Evolutionary conservation across 1,140 invertebrate species (phyloP).

Genomic region (Pararge aegeria): DNA sequence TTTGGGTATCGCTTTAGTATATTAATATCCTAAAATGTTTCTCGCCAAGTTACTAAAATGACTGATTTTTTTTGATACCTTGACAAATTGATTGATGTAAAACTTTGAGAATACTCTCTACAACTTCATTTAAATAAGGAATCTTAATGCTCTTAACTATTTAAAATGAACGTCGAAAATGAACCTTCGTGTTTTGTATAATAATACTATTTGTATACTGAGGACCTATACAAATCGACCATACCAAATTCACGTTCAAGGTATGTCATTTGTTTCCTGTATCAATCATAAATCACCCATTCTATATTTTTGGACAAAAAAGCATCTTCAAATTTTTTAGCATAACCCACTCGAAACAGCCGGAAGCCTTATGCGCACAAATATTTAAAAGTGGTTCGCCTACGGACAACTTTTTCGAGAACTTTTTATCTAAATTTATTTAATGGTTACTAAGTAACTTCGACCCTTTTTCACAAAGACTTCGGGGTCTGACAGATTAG

Average conservation of each 20-base stretch:
- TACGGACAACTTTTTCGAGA: conserved; percentile 53
- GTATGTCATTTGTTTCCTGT: conserved; percentile 30
- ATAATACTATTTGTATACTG: background rate
- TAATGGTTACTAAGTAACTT: conserved; percentile 73
- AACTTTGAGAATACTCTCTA: no score
- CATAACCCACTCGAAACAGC: conserved; percentile 75
- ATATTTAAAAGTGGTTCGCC: conserved; percentile 73
- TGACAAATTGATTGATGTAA: no score
- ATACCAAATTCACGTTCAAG: conserved; percentile 26
- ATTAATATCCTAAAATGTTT: no score
- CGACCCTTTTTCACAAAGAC: conserved; percentile 65
- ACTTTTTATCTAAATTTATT: conserved; percentile 67
- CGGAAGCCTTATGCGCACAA: conserved; percentile 75
- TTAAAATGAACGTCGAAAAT: no score
- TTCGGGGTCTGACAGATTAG: conserved; percentile 65
- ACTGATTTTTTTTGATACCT: no score
- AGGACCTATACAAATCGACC: conserved; percentile 7
- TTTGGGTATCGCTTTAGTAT: no score
- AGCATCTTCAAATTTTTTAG: conserved; percentile 52
- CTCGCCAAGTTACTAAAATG: no score
- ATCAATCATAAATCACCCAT: conserved; percentile 57
- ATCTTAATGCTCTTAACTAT: no score
- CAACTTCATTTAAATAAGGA: no score
- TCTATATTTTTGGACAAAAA: conserved; percentile 46
- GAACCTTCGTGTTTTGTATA: no score